phyloP scores from a whole-genome alignment of 1,140 invertebrate genomes.

The Diorhabda elongata region DNA sequence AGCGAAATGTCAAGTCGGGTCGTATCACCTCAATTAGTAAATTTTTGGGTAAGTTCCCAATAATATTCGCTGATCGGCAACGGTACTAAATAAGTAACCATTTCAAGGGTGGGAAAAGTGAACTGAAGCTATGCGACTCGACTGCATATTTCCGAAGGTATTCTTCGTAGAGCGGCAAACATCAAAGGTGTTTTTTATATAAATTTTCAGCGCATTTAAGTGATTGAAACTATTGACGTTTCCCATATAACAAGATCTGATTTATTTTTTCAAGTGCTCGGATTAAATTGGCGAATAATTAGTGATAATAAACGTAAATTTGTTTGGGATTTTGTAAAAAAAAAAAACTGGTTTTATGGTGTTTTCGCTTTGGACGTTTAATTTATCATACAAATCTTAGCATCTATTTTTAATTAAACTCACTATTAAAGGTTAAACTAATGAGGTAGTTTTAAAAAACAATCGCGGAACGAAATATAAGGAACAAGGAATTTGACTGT shows the following conservation, averaged over 20 bases:
- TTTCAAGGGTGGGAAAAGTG: slow-evolving; percentile 21
- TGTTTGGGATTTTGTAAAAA: slow-evolving; percentile 12
- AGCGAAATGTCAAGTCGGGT: slow-evolving; percentile 5
- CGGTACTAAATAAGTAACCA: slow-evolving; percentile 4
- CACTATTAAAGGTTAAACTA: too few relatives aligned
- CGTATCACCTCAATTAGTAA: slow-evolving; percentile 10
- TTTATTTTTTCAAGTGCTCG: slow-evolving; percentile 17
- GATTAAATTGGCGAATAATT: slow-evolving; percentile 22
- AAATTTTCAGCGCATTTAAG: slow-evolving; percentile 19
- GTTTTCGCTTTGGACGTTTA: neutral
- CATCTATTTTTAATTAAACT: too few relatives aligned
- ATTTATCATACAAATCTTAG: too few relatives aligned
- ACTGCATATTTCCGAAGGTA: slow-evolving; percentile 15
- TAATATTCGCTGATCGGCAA: slow-evolving; percentile 15
- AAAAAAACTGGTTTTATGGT: slow-evolving; percentile 10
- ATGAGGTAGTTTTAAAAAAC: too few relatives aligned
- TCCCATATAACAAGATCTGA: slow-evolving; percentile 24
- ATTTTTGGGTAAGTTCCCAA: slow-evolving; percentile 18
- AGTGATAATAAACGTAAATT: slow-evolving; percentile 23
- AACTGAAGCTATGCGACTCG: slow-evolving; percentile 14
- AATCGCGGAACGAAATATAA: too few relatives aligned
- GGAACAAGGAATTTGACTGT: too few relatives aligned
- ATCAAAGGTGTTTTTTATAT: slow-evolving; percentile 20
- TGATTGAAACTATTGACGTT: slow-evolving; percentile 23
- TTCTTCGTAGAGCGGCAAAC: slow-evolving; percentile 12